Evolutionary conservation across 2,888 invertebrate genomes (phyloP), one percentile per base, ranked within the genome.

Genomic region (Iphiclides podalirius): DNA sequence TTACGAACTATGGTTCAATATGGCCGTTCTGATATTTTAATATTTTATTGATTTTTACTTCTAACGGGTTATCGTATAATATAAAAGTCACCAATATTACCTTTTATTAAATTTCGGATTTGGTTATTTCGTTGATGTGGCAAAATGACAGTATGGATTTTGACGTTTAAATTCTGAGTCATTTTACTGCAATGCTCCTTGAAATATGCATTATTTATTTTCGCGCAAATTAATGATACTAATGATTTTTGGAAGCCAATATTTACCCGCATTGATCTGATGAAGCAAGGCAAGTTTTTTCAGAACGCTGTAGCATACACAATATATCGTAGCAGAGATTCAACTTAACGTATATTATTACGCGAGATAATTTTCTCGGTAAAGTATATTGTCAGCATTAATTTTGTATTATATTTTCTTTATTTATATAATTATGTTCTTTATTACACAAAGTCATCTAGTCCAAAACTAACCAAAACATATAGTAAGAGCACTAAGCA

Each of bases 81-180:
- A 48, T 16, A 28, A 37, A 41, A 55, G 20, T 44, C 45, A 33
- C 12, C 4, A 23, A 34, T 45, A 33, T 34, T 50, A 20, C 48
- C 34, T 34, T 52, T 43, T 37, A 15, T 26, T 38, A 6, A 31
- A n/a, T 26, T 49, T 34, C 26, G 31, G 36, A 61, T 61, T 60
- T 48, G 12, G 50, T 48, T 61, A 63, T 68, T 66, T 64, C 66
- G 80, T 84, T 83, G 84, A 86, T 86, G 86, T 86, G 86, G 86
- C 86, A 86, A 75, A 73, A 70, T 84, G 86, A 85, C 83, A 85
- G 75, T 66, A 68, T 66, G 71, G 71, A 67, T 71, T 80, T 85
- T 86, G 86, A 85, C 86, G 71, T 85, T 80, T 80, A 63, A 65
- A 71, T 74, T 75, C 80, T 85, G 85, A 86, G 70, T 85, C 85